Percentiles rank a stretch among this genome's conserved stretches.
Evolutionary conservation across 2,888 invertebrate genomes (phyloP).

Genomic region (Epirrhoe tristata): DNA sequence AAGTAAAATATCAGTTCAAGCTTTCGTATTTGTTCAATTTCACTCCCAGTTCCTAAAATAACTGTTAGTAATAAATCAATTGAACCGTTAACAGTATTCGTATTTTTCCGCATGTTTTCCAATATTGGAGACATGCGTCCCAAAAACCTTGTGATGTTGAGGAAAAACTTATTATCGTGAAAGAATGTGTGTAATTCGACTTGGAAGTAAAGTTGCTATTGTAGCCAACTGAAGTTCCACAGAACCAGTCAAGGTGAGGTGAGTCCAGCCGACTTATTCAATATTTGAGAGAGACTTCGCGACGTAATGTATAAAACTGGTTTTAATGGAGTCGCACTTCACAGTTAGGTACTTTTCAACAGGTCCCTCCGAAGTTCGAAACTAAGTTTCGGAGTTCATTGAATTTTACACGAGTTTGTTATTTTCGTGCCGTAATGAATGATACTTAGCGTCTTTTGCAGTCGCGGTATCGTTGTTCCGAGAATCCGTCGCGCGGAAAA

Average conservation of each 20-base stretch:
- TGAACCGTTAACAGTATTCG: not conserved
- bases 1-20: not conserved
- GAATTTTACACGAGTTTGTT: not conserved
- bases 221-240: no score
- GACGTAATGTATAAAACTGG: conserved; percentile 6
- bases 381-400: not conserved
- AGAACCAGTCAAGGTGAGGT: not conserved
- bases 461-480: not conserved
- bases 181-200: no score
- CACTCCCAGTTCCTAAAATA: not conserved
- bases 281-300: conserved; percentile 9
- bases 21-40: not conserved
- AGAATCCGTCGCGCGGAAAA: no score
- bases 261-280: conserved; percentile 5
- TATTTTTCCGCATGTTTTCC: not conserved
- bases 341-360: conserved; percentile 12
- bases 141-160: not conserved
- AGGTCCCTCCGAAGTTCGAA: not conserved
- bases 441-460: not conserved
- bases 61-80: not conserved
- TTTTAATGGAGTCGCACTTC: conserved; percentile 10
- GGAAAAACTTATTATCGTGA: not conserved
- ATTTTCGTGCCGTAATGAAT: not conserved
- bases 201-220: no score
- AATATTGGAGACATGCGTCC: not conserved